A percentile compares a stretch with the other conserved stretches of the same genome.
These are phyloP conservation scores for Caenorhabditis sp. DNA, from an alignment of 2,888 invertebrate genomes.

Conservation along the genomic window DNA sequence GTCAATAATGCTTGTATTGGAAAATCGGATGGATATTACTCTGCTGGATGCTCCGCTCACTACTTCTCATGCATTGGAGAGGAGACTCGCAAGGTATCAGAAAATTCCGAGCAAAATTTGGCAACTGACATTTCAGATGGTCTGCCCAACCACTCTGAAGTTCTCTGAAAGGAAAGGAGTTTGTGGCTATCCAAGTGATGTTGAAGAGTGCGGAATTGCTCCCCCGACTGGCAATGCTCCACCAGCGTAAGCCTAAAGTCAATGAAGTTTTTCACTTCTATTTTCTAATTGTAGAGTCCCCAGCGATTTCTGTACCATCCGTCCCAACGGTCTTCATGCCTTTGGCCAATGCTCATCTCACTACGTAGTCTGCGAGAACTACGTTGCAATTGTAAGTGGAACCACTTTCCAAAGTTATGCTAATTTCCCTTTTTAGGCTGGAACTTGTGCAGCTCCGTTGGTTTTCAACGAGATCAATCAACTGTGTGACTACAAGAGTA, in stretches of 20 bases:
- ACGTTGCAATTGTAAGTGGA: constrained; percentile 36
- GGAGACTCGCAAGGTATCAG: constrained; percentile 46
- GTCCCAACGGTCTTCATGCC: constrained; percentile 52
- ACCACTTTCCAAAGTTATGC: no score
- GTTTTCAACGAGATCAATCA: constrained; percentile 48
- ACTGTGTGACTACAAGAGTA: constrained; percentile 57
- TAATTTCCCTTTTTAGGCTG: constrained; percentile 31
- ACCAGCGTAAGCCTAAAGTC: constrained; percentile 56
- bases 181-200: constrained; percentile 58
- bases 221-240: constrained; percentile 16
- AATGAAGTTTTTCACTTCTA: no score
- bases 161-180: constrained; percentile 43
- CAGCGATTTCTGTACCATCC: constrained; percentile 52
- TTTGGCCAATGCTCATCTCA: constrained; percentile 55
- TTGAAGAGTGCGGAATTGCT: constrained; percentile 54
- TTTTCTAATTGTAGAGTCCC: no score
- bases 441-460: constrained; percentile 54
- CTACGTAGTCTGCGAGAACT: constrained; percentile 62
- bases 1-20: constrained; percentile 60
- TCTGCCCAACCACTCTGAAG: constrained; percentile 58
- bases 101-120: no score
- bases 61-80: constrained; percentile 72
- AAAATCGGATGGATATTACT: constrained; percentile 74
- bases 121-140: constrained; percentile 59
- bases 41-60: constrained; percentile 66